Evolutionary conservation across 2,888 invertebrate species (phyloP).

Genomic region (Hemaris fuciformis): DNA sequence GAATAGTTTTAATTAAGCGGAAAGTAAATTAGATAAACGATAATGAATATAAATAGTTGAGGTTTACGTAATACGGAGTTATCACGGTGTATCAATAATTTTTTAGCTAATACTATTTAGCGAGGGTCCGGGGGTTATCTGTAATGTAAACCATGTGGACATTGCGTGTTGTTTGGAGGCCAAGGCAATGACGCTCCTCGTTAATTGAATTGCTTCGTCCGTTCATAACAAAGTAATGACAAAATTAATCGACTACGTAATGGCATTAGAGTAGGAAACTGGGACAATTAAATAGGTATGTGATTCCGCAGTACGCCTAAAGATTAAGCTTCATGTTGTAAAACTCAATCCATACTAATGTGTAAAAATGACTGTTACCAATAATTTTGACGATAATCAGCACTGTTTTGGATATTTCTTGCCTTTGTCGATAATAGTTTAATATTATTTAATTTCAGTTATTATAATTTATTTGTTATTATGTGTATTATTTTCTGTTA

Average conservation of each 20-base stretch:
- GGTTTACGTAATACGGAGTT: too few species aligned
- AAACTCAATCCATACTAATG: too few species aligned
- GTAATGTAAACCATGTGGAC: background rate
- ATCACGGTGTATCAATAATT: background rate
- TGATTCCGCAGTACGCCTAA: too few species aligned
- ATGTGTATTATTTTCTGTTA: too few species aligned
- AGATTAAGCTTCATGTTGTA: too few species aligned
- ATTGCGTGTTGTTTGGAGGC: background rate
- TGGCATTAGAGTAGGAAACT: background rate
- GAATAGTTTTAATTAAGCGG: background rate
- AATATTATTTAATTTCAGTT: too few species aligned
- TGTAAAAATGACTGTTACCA: too few species aligned
- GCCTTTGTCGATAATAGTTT: too few species aligned
- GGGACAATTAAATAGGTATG: too few species aligned
- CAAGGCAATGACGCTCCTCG: background rate
- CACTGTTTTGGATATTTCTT: too few species aligned
- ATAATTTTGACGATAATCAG: too few species aligned
- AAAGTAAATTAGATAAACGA: background rate
- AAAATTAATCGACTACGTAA: background rate
- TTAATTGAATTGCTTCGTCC: slow-evolving; percentile 26
- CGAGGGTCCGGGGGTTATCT: background rate
- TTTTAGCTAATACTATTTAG: background rate
- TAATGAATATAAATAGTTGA: background rate
- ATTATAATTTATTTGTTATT: too few species aligned
- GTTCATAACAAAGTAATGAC: background rate